phyloP scores from a whole-genome alignment of 2,113 vertebrate species.

The Eptatretus burgeri region DNA sequence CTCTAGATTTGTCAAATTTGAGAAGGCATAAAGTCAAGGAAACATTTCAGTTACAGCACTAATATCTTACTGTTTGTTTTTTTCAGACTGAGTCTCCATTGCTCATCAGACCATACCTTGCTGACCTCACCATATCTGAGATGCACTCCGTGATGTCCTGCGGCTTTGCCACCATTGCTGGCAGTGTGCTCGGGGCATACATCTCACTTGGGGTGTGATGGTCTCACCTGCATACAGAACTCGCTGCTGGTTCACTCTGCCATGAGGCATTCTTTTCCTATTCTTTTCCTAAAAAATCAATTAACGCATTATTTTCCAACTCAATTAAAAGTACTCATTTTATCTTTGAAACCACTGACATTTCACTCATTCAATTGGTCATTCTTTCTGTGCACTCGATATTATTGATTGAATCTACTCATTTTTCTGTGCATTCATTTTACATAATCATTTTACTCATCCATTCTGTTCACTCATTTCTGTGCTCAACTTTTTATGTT shows the following conservation, averaged over 20 bases:
- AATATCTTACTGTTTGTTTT: conserved; percentile 7
- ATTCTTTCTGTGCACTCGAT: too few relatives aligned
- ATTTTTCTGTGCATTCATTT: too few relatives aligned
- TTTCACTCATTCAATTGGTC: too few relatives aligned
- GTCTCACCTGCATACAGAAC: not conserved
- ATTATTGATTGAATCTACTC: too few relatives aligned
- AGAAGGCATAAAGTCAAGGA: too few relatives aligned
- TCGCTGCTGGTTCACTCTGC: not conserved
- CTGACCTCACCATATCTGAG: conserved; percentile 29
- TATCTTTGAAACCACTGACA: not conserved
- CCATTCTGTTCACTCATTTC: too few relatives aligned
- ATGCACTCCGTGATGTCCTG: conserved; percentile 47
- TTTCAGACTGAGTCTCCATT: conserved; percentile 36
- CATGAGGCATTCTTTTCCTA: too few relatives aligned
- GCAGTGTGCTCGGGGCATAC: conserved; percentile 34
- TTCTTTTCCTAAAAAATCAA: not conserved
- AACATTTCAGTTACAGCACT: too few relatives aligned
- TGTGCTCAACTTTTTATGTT: too few relatives aligned
- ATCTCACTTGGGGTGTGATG: conserved; percentile 49
- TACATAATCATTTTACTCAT: too few relatives aligned
- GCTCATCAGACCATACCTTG: conserved; percentile 30
- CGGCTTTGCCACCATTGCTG: conserved; percentile 42
- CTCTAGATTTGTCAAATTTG: too few relatives aligned
- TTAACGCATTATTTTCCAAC: not conserved
- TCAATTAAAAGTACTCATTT: not conserved